A percentile compares a stretch with the other conserved stretches of the same genome.
phyloP scores from a whole-genome alignment of 2,888 invertebrate species.

The Ectropis crepuscularia region DNA sequence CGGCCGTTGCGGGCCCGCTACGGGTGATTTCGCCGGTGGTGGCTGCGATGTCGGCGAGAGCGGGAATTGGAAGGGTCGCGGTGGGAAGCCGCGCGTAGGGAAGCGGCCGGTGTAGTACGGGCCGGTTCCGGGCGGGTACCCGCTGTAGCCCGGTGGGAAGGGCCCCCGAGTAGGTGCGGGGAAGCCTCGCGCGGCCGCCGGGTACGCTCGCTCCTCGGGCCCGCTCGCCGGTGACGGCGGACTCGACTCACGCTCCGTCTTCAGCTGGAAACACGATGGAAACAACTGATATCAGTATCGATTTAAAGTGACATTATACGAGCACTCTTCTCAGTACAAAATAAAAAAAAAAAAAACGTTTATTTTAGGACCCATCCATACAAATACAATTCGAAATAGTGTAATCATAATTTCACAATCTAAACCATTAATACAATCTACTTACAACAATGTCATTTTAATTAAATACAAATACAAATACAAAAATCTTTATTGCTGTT shows the following conservation, averaged over 20 bases:
- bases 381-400: too few species aligned
- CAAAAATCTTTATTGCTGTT: too few species aligned
- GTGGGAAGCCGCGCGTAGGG: slow-evolving; percentile 40
- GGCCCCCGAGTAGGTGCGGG: not conserved
- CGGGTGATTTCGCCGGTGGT: slow-evolving; percentile 10
- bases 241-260: slow-evolving; percentile 12
- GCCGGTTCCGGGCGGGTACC: slow-evolving; percentile 35
- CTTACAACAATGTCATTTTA: too few species aligned
- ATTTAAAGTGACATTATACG: too few species aligned
- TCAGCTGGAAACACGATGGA: not conserved
- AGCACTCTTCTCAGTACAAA: too few species aligned
- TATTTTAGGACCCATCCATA: too few species aligned
- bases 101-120: slow-evolving; percentile 1
- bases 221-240: slow-evolving; percentile 7
- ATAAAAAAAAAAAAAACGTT: too few species aligned
- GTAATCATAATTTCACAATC: too few species aligned
- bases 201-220: slow-evolving; percentile 8
- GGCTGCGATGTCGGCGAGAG: slow-evolving; percentile 13
- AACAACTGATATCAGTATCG: too few species aligned
- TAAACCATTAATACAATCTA: too few species aligned
- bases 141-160: slow-evolving; percentile 1
- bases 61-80: slow-evolving; percentile 52
- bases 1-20: not conserved
- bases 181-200: slow-evolving; percentile 2
- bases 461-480: too few species aligned